Base-by-base conservation (phyloP, 2,888 invertebrate species). In the Synergus japonicus region DNA sequence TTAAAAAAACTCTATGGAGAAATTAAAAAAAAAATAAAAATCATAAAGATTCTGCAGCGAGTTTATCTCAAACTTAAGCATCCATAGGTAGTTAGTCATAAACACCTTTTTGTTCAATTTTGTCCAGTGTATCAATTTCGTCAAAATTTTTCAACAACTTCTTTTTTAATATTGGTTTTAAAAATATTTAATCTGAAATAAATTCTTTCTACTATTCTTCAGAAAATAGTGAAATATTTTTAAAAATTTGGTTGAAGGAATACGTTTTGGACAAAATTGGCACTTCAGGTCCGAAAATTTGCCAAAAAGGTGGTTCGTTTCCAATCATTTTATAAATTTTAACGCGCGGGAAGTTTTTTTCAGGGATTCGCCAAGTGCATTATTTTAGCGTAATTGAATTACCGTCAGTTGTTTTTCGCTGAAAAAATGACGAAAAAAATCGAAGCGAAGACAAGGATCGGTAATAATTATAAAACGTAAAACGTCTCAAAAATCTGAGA, bases 321-420 rank as follows among this genome's bases (percentile, higher is more conserved):
- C 4, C 18, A 43, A 44, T 67, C 44, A 44, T 44, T 22, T 22
- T 13, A 67, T 29, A 49, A 69, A 29, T 46, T 46, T 0, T 37
- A 73, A 73, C 49, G n/a, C 43, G 43, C 18, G 60, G 15, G 22
- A 60, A 60, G 60, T 37, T 46, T 73, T 37, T 15, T 54, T 3
- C 73, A 54, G 54, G 73, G 49, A 73, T 73, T 73, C 29, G 49
- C 49, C n/a, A 73, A 73, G 73, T 73, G 73, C 49, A 73, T 73
- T 73, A 54, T 69, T 49, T 73, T 73, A 73, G 73, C 10, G 18
- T 67, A 49, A 73, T 73, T 49, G 29, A 49, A 29, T 73, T 46
- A 29, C 18, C 37, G 73, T 10, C 49, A 54, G 49, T 73, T n/a
- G 29, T 54, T n/a, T 15, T 9, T 65, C 49, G 49, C 49, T 46